These are phyloP conservation scores for Phaethon lepturus DNA, from an alignment of 2,113 vertebrate species.

Conservation along the genomic window DNA sequence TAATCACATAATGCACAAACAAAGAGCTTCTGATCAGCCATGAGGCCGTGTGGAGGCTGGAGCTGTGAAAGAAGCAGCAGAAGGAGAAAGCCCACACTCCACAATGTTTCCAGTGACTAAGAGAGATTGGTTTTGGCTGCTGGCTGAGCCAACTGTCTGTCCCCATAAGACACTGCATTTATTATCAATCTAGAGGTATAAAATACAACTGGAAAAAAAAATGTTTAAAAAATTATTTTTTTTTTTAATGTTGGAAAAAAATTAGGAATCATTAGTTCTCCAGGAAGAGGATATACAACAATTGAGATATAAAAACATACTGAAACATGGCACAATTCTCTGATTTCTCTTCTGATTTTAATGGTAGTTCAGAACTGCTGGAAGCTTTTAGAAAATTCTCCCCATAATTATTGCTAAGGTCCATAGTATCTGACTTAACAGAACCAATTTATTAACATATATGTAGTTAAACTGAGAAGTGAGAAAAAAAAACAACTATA, in stretches of 20 bases:
- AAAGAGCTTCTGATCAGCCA: neutral
- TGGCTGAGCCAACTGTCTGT: constrained; percentile 14
- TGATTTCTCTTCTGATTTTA: neutral
- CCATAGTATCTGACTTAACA: neutral
- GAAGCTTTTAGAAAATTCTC: neutral
- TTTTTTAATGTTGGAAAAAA: neutral
- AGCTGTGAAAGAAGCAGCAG: constrained; percentile 41
- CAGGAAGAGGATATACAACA: neutral
- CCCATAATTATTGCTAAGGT: neutral
- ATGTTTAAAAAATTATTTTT: neutral
- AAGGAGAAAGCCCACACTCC: constrained; percentile 37
- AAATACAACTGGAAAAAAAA: neutral
- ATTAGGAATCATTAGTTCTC: neutral
- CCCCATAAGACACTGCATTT: neutral
- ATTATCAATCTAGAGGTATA: neutral
- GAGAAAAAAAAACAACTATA: neutral
- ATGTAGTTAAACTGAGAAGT: neutral
- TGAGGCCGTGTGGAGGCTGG: neutral
- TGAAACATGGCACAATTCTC: neutral
- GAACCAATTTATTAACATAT: neutral
- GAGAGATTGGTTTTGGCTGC: neutral
- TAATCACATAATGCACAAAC: neutral
- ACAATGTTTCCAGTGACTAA: neutral
- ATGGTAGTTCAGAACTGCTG: neutral
- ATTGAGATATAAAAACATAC: neutral